These are phyloP conservation scores for Tenebrosternarchus preto DNA, from an alignment of 2,113 vertebrate genomes.

Conservation along the genomic window DNA sequence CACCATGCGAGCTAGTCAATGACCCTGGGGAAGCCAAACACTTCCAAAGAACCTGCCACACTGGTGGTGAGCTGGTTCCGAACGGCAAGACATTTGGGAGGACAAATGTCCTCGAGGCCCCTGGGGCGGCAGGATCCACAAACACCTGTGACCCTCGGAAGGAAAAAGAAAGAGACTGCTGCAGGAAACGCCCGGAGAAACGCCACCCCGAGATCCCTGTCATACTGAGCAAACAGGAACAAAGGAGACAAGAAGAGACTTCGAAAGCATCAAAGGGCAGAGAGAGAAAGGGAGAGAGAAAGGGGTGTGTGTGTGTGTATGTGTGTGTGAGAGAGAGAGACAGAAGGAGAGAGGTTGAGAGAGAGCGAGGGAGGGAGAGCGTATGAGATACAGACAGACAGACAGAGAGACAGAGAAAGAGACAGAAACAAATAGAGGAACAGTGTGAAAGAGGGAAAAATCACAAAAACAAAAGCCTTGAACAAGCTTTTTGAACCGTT, in stretches of 20 bases:
- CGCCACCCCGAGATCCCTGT: constrained; percentile 69
- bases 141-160: constrained; percentile 66
- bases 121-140: constrained; percentile 27
- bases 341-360: background rate
- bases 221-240: constrained; percentile 69
- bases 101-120: constrained; percentile 67
- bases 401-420: background rate
- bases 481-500: background rate
- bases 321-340: background rate
- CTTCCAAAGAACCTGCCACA: constrained; percentile 35
- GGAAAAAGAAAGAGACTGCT: constrained; percentile 26
- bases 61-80: constrained; percentile 56
- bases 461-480: background rate
- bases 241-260: constrained; percentile 62
- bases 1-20: too few relatives aligned
- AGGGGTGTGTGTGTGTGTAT: too few relatives aligned
- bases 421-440: background rate
- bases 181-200: constrained; percentile 67
- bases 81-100: constrained; percentile 64
- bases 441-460: background rate
- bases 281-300: constrained; percentile 54
- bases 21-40: background rate
- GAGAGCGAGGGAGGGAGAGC: background rate
- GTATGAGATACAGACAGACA: background rate
- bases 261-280: constrained; percentile 69